A percentile compares a stretch with the other conserved stretches of the same genome.
Evolutionary conservation across 1,140 invertebrate genomes (phyloP).

Genomic region (Drosophila mauritiana): DNA sequence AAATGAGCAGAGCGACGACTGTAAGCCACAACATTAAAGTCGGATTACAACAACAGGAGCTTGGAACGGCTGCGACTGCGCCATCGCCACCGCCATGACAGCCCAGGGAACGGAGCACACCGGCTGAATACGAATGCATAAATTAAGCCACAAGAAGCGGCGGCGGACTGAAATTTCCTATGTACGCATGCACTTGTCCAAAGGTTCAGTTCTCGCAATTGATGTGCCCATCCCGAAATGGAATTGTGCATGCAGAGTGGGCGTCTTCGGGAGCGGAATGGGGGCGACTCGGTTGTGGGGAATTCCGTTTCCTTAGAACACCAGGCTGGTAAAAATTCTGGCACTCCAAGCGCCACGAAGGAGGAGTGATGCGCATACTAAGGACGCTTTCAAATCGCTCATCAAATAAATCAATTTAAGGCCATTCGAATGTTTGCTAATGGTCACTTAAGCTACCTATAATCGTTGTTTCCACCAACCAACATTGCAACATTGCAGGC

Average conservation of each 20-base stretch:
- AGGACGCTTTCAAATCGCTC: neutral
- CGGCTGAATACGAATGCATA: slow-evolving; percentile 73
- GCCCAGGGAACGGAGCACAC: slow-evolving; percentile 44
- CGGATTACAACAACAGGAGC: slow-evolving; percentile 15
- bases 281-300: slow-evolving; percentile 36
- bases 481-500: neutral
- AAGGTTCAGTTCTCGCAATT: slow-evolving; percentile 56
- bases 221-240: slow-evolving; percentile 37
- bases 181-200: slow-evolving; percentile 79
- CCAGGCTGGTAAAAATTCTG: neutral
- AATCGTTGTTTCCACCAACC: slow-evolving; percentile 1
- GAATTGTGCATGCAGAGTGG: slow-evolving; percentile 66
- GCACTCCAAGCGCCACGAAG: slow-evolving; percentile 14
- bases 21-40: slow-evolving; percentile 23
- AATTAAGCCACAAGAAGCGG: slow-evolving; percentile 63
- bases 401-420: neutral
- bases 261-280: slow-evolving; percentile 35
- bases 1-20: slow-evolving; percentile 24
- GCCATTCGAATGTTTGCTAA: neutral
- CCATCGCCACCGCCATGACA: slow-evolving; percentile 39
- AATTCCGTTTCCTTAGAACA: slow-evolving; percentile 41
- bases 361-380: neutral
- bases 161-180: slow-evolving; percentile 70
- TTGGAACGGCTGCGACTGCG: slow-evolving; percentile 25
- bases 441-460: neutral